These are phyloP conservation scores for Netelia virgata DNA, from an alignment of 2,888 invertebrate species.

Conservation along the genomic window DNA sequence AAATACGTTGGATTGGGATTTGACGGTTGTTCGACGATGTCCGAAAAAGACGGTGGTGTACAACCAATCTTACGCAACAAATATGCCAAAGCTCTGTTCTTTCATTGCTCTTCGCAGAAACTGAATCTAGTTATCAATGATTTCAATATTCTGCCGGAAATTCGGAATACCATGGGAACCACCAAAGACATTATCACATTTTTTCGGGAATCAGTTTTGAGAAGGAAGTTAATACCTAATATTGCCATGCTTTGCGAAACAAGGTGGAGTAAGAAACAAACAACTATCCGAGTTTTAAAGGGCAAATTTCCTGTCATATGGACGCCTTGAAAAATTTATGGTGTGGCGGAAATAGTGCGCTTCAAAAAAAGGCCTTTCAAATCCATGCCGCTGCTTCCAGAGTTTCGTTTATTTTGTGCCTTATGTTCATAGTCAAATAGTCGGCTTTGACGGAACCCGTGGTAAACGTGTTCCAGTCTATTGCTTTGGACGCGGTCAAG, in stretches of 20 bases:
- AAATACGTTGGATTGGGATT: conserved; percentile 1
- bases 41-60: conserved; percentile 74
- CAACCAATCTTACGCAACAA: conserved; percentile 73
- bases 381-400: conserved; percentile 71
- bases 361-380: conserved; percentile 73
- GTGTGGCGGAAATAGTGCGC: conserved; percentile 67
- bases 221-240: conserved; percentile 74
- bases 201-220: conserved; percentile 74
- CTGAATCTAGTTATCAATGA: conserved; percentile 77
- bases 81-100: conserved; percentile 72
- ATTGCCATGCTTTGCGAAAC: conserved; percentile 74
- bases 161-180: conserved; percentile 71
- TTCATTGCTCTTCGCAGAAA: conserved; percentile 75
- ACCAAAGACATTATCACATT: conserved; percentile 72
- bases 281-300: conserved; percentile 71
- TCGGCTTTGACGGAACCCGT: conserved; percentile 73
- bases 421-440: conserved; percentile 74
- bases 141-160: conserved; percentile 70
- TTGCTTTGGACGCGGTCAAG: conserved; percentile 69
- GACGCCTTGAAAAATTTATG: conserved; percentile 71
- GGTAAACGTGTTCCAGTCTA: conserved; percentile 73
- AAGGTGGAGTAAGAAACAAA: conserved; percentile 72
- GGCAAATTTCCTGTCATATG: conserved; percentile 72
- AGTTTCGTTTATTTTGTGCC: conserved; percentile 67
- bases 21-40: conserved; percentile 77